Base-by-base conservation (phyloP, 92 coral and sea anemone species). In the Bergia puertoricense region DNA sequence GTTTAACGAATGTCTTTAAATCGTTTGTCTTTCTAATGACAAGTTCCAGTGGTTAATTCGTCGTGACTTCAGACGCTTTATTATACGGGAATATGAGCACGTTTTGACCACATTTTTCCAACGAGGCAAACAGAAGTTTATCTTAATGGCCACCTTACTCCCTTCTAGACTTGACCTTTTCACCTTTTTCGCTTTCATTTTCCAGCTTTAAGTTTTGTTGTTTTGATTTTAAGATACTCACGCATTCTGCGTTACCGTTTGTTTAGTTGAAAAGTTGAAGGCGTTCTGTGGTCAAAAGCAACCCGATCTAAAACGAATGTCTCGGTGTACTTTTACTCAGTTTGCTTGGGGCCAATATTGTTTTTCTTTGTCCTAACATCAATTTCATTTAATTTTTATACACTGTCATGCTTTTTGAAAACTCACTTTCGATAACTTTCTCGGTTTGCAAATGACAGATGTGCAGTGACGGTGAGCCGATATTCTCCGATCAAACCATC, bases 41-140 rank as follows among this genome's bases (percentile, higher is more conserved):
- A 44, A 84, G 87, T 73, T 38, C 46, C 20, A 45, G 79, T 39
- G 59, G 87, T 6, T 45, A 6, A 84, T 79, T 69, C 75, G 15
- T 50, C 23, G 62, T 51, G 79, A 54, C 51, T 37, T 86, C 15
- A 91, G 86, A 62, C 83, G 71, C 15, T 74, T 91, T 86, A 59
- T 71, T 74, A 54, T 77, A 8, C 48, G 74, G 45, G 84, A 91
- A 62, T 83, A 84, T 37, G 23, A 74, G 18, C 67, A 84, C 54
- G 23, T 69, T 45, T 54, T 69, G 87, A 43, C 87, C 46, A 7
- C 65, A 11, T 9, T 46, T 84, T 73, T 46, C 3, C 78, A 84
- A 20, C 36, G 45, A 48, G 66, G 30, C 87, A 69, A 84, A 71
- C 87, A 84, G 87, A 84, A 84, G 87, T 84, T 84, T 84, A 84